A percentile compares a stretch with the other conserved stretches of the same genome.
Evolutionary conservation across 2,113 vertebrate species (phyloP).

Genomic region (Rattus norvegicus): GRCr8 NC_086033.1:15757501-15758000

Average conservation of each 20-base stretch:
- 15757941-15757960: neutral
- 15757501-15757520: neutral
- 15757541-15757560: neutral
- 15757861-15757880: neutral
- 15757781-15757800: neutral
- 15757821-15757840: neutral
- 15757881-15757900: neutral
- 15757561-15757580: neutral
- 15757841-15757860: neutral
- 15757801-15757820: neutral
- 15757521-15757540: neutral
- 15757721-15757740: neutral
- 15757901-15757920: neutral
- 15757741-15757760: neutral
- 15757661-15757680: neutral
- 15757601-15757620: neutral
- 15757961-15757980: neutral
- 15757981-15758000: neutral
- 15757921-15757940: neutral
- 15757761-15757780: neutral
- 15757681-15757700: neutral
- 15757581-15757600: neutral
- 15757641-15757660: neutral
- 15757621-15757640: neutral
- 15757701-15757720: rapidly evolving